These are phyloP conservation scores for Pterocles burchelli DNA, from an alignment of 2,113 vertebrate genomes.

Conservation along the genomic window DNA sequence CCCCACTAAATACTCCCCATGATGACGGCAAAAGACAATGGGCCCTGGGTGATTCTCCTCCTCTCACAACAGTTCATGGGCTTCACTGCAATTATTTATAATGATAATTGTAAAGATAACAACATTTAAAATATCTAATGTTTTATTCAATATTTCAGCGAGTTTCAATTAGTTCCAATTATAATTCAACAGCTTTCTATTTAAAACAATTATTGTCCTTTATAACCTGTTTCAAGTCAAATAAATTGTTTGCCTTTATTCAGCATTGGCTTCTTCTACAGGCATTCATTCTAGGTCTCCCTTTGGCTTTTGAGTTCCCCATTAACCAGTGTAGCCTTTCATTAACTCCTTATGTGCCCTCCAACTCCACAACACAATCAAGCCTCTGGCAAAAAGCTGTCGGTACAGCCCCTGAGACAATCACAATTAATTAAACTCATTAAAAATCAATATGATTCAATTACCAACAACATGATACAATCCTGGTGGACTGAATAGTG, in stretches of 20 bases:
- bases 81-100: slow-evolving; percentile 43
- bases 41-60: slow-evolving; percentile 5
- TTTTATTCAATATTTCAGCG: slow-evolving; percentile 80
- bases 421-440: slow-evolving; percentile 53
- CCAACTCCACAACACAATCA: neutral
- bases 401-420: slow-evolving; percentile 4
- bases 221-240: slow-evolving; percentile 65
- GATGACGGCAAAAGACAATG: neutral
- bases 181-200: slow-evolving; percentile 76
- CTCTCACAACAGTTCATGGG: slow-evolving; percentile 1
- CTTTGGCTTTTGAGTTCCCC: neutral
- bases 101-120: slow-evolving; percentile 75
- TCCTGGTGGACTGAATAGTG: neutral
- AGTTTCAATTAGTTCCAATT: slow-evolving; percentile 79
- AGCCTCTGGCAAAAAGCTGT: neutral
- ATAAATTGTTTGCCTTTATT: slow-evolving; percentile 69
- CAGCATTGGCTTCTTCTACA: neutral
- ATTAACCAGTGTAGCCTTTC: neutral
- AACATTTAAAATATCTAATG: slow-evolving; percentile 74
- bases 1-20: neutral
- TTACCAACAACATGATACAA: neutral
- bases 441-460: slow-evolving; percentile 57
- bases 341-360: slow-evolving; percentile 41
- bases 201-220: slow-evolving; percentile 76
- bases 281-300: neutral